These are phyloP conservation scores for Carpatolechia fugitivella DNA, from an alignment of 2,888 invertebrate genomes.

Conservation along the genomic window DNA sequence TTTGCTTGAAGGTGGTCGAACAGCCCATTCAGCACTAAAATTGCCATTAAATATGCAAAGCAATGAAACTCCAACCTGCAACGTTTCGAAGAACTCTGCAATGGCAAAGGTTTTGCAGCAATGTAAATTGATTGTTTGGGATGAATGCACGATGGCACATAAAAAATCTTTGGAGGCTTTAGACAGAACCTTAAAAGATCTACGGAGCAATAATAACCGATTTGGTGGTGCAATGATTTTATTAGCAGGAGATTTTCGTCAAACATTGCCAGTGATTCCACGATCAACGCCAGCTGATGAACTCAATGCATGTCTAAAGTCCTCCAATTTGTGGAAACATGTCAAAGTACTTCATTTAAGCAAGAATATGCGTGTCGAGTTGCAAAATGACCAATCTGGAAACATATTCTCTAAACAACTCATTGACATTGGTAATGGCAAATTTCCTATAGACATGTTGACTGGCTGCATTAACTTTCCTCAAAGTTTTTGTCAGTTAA, in stretches of 20 bases:
- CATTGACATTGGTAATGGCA: conserved; percentile 29
- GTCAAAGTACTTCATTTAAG: conserved; percentile 32
- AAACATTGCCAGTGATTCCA: too few species aligned
- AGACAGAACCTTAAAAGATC: too few species aligned
- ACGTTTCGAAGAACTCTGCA: conserved; percentile 28
- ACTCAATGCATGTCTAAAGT: too few species aligned
- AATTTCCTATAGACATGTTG: conserved; percentile 25
- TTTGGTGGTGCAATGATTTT: conserved; percentile 32
- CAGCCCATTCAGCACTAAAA: conserved; percentile 36
- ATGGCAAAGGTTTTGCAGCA: conserved; percentile 26
- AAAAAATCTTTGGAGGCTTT: conserved; percentile 29
- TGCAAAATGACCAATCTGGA: conserved; percentile 28
- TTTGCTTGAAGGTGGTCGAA: conserved; percentile 30
- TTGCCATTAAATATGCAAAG: conserved; percentile 34
- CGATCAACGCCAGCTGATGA: conserved; percentile 31
- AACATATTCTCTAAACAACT: too few species aligned
- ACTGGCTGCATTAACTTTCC: conserved; percentile 28
- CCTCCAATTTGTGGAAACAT: conserved; percentile 29
- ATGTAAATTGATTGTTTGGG: conserved; percentile 32
- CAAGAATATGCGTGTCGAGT: conserved; percentile 24
- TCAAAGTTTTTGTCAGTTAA: conserved; percentile 27
- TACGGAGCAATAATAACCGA: too few species aligned
- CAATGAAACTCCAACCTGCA: conserved; percentile 29
- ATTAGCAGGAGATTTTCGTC: conserved; percentile 38
- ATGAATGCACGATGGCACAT: conserved; percentile 34